These are phyloP conservation scores for Oenanthe oenanthe DNA, from an alignment of 2,113 vertebrate genomes.

Conservation along the genomic window DNA sequence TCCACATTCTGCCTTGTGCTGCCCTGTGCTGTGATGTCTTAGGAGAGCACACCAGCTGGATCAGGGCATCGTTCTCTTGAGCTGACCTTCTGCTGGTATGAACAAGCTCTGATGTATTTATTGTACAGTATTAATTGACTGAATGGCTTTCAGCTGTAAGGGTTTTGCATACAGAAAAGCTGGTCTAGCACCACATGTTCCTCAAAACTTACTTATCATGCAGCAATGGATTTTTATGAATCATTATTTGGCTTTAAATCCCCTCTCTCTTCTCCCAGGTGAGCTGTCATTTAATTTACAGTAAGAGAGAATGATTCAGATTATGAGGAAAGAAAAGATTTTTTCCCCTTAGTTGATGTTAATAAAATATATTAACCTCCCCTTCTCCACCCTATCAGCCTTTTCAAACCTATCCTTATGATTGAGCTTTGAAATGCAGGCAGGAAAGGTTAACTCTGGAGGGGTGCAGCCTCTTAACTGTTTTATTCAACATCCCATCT, in stretches of 20 bases:
- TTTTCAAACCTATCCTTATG: slow-evolving; percentile 5
- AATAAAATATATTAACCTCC: slow-evolving; percentile 34
- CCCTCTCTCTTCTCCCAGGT: slow-evolving; percentile 15
- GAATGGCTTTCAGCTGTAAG: slow-evolving; percentile 41
- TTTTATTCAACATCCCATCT: background rate
- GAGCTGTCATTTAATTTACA: slow-evolving; percentile 16
- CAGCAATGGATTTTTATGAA: slow-evolving; percentile 30
- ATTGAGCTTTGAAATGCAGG: background rate
- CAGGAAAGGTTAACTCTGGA: slow-evolving; percentile 23
- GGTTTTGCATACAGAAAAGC: background rate
- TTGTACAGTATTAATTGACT: slow-evolving; percentile 10
- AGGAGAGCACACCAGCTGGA: background rate
- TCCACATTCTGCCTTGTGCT: background rate
- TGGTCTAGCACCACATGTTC: background rate
- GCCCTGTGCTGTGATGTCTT: background rate
- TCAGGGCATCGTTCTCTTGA: background rate
- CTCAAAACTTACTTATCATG: slow-evolving; percentile 49
- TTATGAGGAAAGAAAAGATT: background rate
- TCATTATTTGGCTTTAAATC: slow-evolving; percentile 8
- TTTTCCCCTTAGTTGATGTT: background rate
- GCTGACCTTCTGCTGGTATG: background rate
- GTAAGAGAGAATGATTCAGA: slow-evolving; percentile 9
- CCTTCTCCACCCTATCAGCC: background rate
- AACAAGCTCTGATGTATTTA: background rate
- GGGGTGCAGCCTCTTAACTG: background rate